Evolutionary conservation across 2,797 vertebrate species (phyloP), one percentile per base, ranked within the genome.

Genomic region (Cossypha heuglini): DNA sequence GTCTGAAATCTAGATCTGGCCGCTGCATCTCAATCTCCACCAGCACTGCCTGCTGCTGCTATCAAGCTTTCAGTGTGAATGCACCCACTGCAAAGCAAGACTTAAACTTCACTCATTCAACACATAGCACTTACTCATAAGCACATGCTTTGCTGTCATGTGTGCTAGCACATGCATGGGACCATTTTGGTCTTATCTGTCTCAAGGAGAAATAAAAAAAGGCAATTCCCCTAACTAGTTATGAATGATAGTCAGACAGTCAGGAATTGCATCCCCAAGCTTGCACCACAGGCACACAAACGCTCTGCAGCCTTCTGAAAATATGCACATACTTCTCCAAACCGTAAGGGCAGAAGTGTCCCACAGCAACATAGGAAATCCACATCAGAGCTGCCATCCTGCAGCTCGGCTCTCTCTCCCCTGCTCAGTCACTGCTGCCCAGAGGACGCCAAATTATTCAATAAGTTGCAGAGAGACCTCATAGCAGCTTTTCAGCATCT

Each of bases 1-100:
- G 78, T 86, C 88, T 89, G 90, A 93, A 93, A 93, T 66, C 16
- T 15, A 83, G 79, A 88, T 69, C 61, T 75, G 84, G 93, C 87
- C 26, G 2, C 58, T 26, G 59, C 7, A 81, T 33, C 75, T 48
- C 38, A 8, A 67, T 92, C 54, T 31, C 58, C 71, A 67, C 46
- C 26, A 85, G 83, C 80, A 48, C 61, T 64, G 80, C 82, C 77
- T 86, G 69, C 84, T 92, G 84, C 6, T 81, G 20, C 61, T 81
- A 20, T 28, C 37, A 45, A 85, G 69, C 1, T 4, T 51, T 73
- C 62, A 14, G 29, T 9, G 58, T 17, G 58, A 86, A 37, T 5
- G 1, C 11, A 21, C 31, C 46, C 63, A 22, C 13, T 16, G 33
- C n/a, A 58, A 52, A 71, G 19, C 2, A 49, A 51, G 55, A 71